A percentile compares a stretch with the other conserved stretches of the same genome.
phyloP scores from a whole-genome alignment of 2,888 invertebrate species.

The Drepanosiphum platanoidis region DNA sequence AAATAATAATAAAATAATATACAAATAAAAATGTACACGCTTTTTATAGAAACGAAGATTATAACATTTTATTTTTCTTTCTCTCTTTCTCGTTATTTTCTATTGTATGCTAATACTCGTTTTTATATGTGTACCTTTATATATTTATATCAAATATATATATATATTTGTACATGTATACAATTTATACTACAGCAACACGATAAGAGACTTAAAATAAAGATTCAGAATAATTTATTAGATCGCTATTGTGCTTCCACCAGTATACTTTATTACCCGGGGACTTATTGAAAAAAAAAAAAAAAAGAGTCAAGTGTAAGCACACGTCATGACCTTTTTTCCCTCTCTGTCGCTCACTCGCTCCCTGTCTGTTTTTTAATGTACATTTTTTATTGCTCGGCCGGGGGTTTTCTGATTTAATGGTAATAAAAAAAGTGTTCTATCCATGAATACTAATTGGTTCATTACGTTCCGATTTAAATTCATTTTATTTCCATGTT shows the following conservation, averaged over 20 bases:
- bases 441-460: slow-evolving; percentile 59
- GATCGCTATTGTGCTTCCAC: slow-evolving; percentile 55
- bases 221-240: slow-evolving; percentile 60
- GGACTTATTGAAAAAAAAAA: slow-evolving; percentile 60
- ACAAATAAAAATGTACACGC: slow-evolving; percentile 27
- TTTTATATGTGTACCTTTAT: slow-evolving; percentile 6
- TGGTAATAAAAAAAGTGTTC: slow-evolving; percentile 59
- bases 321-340: slow-evolving; percentile 57
- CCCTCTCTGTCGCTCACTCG: background rate
- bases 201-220: slow-evolving; percentile 60
- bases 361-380: slow-evolving; percentile 28
- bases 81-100: slow-evolving; percentile 55
- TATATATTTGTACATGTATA: slow-evolving; percentile 2
- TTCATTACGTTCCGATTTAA: slow-evolving; percentile 54
- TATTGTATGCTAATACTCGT: slow-evolving; percentile 54
- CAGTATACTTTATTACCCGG: slow-evolving; percentile 53
- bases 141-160: background rate
- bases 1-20: slow-evolving; percentile 1
- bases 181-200: slow-evolving; percentile 49
- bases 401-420: slow-evolving; percentile 58
- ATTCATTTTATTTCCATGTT: slow-evolving; percentile 56
- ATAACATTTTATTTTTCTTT: slow-evolving; percentile 50
- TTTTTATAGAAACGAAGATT: slow-evolving; percentile 45
- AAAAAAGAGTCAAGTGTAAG: slow-evolving; percentile 58
- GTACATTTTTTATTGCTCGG: slow-evolving; percentile 55